Evolutionary conservation across 35 echinoderm and acorn worm species (phyloP).

Genomic region (Apostichopus parvimensis): DNA sequence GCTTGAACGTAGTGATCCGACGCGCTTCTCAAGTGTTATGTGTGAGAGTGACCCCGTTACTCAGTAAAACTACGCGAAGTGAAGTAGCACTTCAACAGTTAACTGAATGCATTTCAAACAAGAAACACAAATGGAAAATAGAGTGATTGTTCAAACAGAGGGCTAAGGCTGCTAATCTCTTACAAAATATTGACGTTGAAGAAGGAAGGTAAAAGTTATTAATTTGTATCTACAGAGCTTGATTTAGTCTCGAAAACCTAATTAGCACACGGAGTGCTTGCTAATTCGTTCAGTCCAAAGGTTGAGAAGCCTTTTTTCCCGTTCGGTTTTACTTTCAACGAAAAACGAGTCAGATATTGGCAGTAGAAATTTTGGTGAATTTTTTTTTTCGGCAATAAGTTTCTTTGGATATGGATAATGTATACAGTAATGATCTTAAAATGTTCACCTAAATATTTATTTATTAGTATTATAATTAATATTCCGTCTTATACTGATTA

Average conservation of each 20-base stretch:
- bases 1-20: background rate
- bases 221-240: slow-evolving; percentile 38
- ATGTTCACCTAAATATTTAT: too few species aligned
- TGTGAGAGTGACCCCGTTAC: slow-evolving; percentile 28
- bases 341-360: background rate
- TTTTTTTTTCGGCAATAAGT: too few species aligned
- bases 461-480: too few species aligned
- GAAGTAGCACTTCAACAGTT: slow-evolving; percentile 21
- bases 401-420: too few species aligned
- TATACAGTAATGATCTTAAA: too few species aligned
- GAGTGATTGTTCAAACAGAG: slow-evolving; percentile 49
- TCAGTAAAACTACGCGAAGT: slow-evolving; percentile 13
- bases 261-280: slow-evolving; percentile 25
- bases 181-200: slow-evolving; percentile 10
- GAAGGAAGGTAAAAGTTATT: slow-evolving; percentile 13
- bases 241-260: slow-evolving; percentile 15
- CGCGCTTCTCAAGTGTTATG: background rate
- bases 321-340: background rate
- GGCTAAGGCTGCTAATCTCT: background rate
- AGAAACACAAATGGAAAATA: slow-evolving; percentile 52
- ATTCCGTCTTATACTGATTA: too few species aligned
- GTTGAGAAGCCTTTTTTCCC: background rate
- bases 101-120: background rate
- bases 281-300: slow-evolving; percentile 20
- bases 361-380: too few species aligned